Evolutionary conservation across 2,797 vertebrate species (phyloP).

Genomic region (Scarus forsteni): DNA sequence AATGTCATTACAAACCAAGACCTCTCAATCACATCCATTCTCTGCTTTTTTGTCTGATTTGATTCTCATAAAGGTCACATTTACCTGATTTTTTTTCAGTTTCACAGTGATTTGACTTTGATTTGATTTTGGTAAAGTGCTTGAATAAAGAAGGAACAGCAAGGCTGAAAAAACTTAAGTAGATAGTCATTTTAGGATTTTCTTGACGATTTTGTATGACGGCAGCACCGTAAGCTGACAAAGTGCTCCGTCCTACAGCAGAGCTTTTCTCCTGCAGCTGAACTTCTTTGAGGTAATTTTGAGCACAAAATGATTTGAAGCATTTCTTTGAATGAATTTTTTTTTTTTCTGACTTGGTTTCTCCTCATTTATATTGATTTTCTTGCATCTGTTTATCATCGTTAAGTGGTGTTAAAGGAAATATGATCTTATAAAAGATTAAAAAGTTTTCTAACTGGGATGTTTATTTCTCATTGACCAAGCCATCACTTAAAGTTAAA

Average conservation of each 20-base stretch:
- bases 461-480: conserved; percentile 24
- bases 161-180: conserved; percentile 2
- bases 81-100: background rate
- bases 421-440: background rate
- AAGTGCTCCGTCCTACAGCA: conserved; percentile 8
- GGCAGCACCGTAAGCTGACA: background rate
- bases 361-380: conserved; percentile 7
- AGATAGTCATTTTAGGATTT: background rate
- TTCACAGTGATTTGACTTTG: conserved; percentile 9
- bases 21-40: background rate
- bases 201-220: no score
- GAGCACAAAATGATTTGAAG: background rate
- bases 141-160: background rate
- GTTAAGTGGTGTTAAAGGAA: conserved; percentile 11
- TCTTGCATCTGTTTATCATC: conserved; percentile 48
- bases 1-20: background rate
- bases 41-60: conserved; percentile 1
- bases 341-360: conserved; percentile 9
- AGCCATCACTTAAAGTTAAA: conserved; percentile 11
- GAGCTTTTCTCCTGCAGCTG: background rate
- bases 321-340: conserved; percentile 2
- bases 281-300: background rate
- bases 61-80: background rate
- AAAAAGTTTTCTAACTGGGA: background rate
- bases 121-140: background rate